These are phyloP conservation scores for Acanthurus tractus DNA, from an alignment of 2,797 vertebrate genomes.

Conservation along the genomic window DNA sequence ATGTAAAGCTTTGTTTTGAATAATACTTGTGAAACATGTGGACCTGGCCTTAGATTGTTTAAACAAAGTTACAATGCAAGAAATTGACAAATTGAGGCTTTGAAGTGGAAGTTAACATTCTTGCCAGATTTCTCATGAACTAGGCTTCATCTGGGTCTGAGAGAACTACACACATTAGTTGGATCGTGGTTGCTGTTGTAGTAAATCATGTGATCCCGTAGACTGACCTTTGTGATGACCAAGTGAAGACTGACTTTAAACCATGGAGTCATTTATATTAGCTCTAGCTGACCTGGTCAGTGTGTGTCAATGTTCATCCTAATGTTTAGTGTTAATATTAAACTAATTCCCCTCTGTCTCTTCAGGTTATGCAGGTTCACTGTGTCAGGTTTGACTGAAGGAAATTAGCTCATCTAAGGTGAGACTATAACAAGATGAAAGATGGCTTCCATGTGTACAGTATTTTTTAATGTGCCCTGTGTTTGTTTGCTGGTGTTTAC, in stretches of 20 bases:
- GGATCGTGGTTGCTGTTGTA: neutral
- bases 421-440: neutral
- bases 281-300: conserved; percentile 86
- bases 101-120: neutral
- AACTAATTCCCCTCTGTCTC: neutral
- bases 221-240: conserved; percentile 81
- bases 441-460: too few relatives aligned
- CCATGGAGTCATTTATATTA: conserved; percentile 82
- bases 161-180: neutral
- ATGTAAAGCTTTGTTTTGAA: too few relatives aligned
- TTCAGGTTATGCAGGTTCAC: neutral
- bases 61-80: neutral
- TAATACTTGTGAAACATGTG: too few relatives aligned
- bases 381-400: accelerated
- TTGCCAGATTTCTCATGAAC: neutral
- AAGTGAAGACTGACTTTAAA: conserved; percentile 70
- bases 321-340: neutral
- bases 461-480: too few relatives aligned
- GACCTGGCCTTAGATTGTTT: too few relatives aligned
- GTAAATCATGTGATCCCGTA: neutral
- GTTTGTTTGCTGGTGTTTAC: too few relatives aligned
- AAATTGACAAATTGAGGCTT: neutral
- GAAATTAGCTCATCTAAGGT: conserved; percentile 15
- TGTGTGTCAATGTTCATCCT: accelerated
- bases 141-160: conserved; percentile 29